Evolutionary conservation across 1,140 invertebrate species (phyloP), one percentile per base, ranked within the genome.

Genomic region (Pseudoatta argentina): DNA sequence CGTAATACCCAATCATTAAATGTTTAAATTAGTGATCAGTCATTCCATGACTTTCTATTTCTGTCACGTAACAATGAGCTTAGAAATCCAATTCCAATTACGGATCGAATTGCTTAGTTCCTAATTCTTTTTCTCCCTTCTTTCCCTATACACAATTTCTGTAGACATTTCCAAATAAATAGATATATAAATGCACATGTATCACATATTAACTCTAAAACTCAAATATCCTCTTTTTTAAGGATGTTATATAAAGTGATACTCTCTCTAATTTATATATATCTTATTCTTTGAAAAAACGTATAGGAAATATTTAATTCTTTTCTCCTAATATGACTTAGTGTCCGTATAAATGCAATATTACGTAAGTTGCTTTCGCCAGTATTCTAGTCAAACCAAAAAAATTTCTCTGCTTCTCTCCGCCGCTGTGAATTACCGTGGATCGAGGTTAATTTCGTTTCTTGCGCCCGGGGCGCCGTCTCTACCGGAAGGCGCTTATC

Each of bases 361-460:
- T 83, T 73, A 83, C 39, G 24, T 83, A 83, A 83, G 55, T 55
- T 34, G 55, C 69, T 83, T 73, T 48, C 69, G 39, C 67, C 66
- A 30, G 21, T 59, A 48, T 12, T 44, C 79, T 18, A 51, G 30
- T 16, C 24, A 5, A 44, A 48, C 4, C 10, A 18, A 69, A 69
- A 63, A 82, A 75, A 63, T 44, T 44, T 44, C 61, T 75, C 39
- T 55, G 48, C 27, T 61, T 75, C 44, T 24, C 55, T n/a, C 27
- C 34, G 51, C 66, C 57, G 72, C 55, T 16, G 53, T 75, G 71
- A 75, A 75, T 83, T 83, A 83, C 24, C 39, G 69, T 44, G 55
- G 69, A 83, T 83, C 69, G 79, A 48, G 69, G 79, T 83, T 83
- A 83, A 83, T 83, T 69, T 57, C 69, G 57, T 34, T 83, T 83